Percentiles rank a stretch among this genome's conserved stretches.
Evolutionary conservation across 1,140 invertebrate species (phyloP).

Genomic region (Oscheius sp.): DNA sequence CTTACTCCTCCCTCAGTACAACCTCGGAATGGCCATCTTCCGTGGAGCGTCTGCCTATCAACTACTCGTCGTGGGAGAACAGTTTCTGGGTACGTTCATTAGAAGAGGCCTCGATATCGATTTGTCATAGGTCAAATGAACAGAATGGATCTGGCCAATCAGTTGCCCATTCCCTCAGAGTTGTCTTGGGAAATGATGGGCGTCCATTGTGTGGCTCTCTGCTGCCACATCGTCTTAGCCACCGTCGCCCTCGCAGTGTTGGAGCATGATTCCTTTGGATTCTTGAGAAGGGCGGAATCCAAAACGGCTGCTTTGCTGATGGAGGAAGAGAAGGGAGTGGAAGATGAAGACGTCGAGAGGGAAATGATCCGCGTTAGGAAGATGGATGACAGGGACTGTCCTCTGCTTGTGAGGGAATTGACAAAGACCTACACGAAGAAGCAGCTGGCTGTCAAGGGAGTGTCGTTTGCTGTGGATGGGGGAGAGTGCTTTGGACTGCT

Average conservation of each 20-base stretch:
- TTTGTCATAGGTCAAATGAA: too few species aligned
- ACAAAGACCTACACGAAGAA: conserved; percentile 41
- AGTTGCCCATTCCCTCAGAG: conserved; percentile 50
- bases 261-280: not conserved
- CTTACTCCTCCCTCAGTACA: conserved; percentile 73
- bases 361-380: conserved; percentile 21
- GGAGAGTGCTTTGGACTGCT: conserved; percentile 36
- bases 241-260: not conserved
- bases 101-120: not conserved
- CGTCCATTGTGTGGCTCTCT: not conserved
- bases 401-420: conserved; percentile 48
- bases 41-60: conserved; percentile 42
- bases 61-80: conserved; percentile 28
- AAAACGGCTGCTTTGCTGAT: not conserved
- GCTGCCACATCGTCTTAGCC: not conserved
- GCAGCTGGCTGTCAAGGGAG: conserved; percentile 69
- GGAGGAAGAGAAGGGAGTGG: conserved; percentile 8
- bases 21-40: conserved; percentile 65
- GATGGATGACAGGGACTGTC: conserved; percentile 30
- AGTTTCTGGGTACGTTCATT: conserved; percentile 40
- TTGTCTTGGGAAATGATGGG: not conserved
- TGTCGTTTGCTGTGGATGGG: conserved; percentile 71
- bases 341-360: conserved; percentile 47
- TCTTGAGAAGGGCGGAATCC: not conserved
- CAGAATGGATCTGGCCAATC: conserved; percentile 25